Percentiles rank a stretch among this genome's conserved stretches.
These are phyloP conservation scores for Cephus cinctus DNA, from an alignment of 1,140 invertebrate genomes.

Conservation along the genomic window DNA sequence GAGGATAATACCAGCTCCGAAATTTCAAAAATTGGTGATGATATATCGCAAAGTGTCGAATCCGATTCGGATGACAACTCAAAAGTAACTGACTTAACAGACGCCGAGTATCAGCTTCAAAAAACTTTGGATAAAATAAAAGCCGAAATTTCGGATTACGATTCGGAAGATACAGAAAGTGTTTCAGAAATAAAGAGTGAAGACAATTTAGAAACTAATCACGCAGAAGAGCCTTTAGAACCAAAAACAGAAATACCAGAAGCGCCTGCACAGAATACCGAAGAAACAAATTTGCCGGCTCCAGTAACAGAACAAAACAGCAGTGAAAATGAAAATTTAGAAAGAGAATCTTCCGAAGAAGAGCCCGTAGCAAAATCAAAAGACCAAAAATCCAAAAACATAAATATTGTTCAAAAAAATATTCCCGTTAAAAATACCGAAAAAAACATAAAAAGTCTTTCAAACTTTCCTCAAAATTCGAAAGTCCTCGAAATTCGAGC, in stretches of 20 bases:
- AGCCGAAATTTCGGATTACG: constrained; percentile 44
- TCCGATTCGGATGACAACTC: constrained; percentile 53
- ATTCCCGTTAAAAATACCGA: not conserved
- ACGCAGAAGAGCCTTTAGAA: constrained; percentile 6
- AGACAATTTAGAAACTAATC: constrained; percentile 18
- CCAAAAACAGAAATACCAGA: constrained; percentile 14
- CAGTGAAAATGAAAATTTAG: constrained; percentile 18
- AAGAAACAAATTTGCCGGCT: too few species aligned
- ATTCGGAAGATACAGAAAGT: not conserved
- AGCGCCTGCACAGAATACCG: constrained; percentile 11
- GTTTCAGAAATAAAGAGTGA: constrained; percentile 11
- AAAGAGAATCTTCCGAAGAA: constrained; percentile 12
- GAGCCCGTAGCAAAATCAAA: constrained; percentile 1
- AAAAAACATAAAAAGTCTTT: not conserved
- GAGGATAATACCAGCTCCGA: too few species aligned
- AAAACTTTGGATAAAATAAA: constrained; percentile 48
- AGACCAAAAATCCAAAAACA: constrained; percentile 5
- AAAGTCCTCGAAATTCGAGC: too few species aligned
- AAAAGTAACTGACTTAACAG: constrained; percentile 28
- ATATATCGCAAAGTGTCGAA: too few species aligned
- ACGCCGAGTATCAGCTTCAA: constrained; percentile 42
- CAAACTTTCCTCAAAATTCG: not conserved
- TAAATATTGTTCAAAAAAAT: not conserved
- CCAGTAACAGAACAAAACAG: constrained; percentile 25
- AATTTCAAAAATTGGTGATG: too few species aligned